phyloP scores from a whole-genome alignment of 2,888 invertebrate genomes.

The Disparrhopalites patrizii region DNA sequence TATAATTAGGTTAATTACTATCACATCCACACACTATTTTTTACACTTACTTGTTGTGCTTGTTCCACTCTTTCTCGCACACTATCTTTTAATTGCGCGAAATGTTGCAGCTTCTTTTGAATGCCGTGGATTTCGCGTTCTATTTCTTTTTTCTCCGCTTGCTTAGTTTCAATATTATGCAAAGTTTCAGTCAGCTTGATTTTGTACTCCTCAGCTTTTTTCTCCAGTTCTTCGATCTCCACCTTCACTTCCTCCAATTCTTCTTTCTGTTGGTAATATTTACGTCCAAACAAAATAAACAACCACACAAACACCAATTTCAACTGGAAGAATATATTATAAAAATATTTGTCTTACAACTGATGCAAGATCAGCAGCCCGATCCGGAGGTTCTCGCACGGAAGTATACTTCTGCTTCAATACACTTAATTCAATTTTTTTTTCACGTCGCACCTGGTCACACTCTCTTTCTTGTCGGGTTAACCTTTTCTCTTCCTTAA shows the following conservation, averaged over 20 bases:
- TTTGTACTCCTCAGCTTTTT: not conserved
- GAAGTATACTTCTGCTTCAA: constrained; percentile 12
- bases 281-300: too few relatives aligned
- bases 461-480: constrained; percentile 1
- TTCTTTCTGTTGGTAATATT: constrained; percentile 17
- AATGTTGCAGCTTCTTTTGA: not conserved
- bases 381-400: not conserved
- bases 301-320: too few relatives aligned
- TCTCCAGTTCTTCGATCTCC: constrained; percentile 1
- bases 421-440: constrained; percentile 2
- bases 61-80: not conserved
- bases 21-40: not conserved
- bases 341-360: too few relatives aligned
- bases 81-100: not conserved
- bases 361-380: constrained; percentile 28
- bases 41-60: not conserved
- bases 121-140: not conserved
- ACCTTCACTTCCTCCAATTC: constrained; percentile 11
- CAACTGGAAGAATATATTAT: too few relatives aligned
- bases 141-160: not conserved
- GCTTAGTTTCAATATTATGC: not conserved
- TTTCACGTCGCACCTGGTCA: not conserved
- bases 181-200: not conserved
- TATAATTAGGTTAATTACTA: not conserved
- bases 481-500: not conserved